These are phyloP conservation scores for Cetoscarus ocellatus DNA, from an alignment of 2,797 vertebrate genomes.

Conservation along the genomic window DNA sequence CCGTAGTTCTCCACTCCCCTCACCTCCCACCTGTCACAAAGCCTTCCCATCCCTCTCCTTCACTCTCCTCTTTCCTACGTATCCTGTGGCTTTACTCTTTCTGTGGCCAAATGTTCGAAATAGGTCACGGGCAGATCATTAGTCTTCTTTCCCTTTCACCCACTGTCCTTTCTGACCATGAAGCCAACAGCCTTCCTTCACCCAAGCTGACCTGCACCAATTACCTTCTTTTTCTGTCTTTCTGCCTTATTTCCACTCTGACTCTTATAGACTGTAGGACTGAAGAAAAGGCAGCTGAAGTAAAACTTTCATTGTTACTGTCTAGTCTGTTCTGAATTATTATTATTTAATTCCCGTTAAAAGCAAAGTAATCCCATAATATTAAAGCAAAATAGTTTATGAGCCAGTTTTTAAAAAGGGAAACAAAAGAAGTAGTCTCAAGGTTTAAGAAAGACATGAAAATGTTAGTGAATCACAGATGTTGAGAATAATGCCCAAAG, in stretches of 20 bases:
- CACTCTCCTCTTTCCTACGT: slow-evolving; percentile 6
- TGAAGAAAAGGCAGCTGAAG: neutral
- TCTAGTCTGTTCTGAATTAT: no score
- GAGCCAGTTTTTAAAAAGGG: no score
- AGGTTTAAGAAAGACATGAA: no score
- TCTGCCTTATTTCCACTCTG: slow-evolving; percentile 36
- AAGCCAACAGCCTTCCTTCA: slow-evolving; percentile 19
- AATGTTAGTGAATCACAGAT: no score
- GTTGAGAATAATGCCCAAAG: no score
- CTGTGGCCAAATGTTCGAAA: slow-evolving; percentile 51
- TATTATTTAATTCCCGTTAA: no score
- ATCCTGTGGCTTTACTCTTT: slow-evolving; percentile 35
- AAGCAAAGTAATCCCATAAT: no score
- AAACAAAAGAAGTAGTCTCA: no score
- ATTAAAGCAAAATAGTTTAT: no score
- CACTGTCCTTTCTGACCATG: slow-evolving; percentile 18
- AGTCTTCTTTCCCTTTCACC: slow-evolving; percentile 30
- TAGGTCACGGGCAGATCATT: slow-evolving; percentile 60
- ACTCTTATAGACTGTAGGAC: slow-evolving; percentile 12
- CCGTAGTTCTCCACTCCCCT: slow-evolving; percentile 19
- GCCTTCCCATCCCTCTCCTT: slow-evolving; percentile 30
- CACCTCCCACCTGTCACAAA: slow-evolving; percentile 47
- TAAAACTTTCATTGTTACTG: no score
- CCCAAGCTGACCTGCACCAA: neutral
- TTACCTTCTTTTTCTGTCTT: slow-evolving; percentile 35